A percentile compares a stretch with the other conserved stretches of the same genome.
Conservation (phyloP, 2,888 invertebrate species). For the Tridacna gigas region DNA sequence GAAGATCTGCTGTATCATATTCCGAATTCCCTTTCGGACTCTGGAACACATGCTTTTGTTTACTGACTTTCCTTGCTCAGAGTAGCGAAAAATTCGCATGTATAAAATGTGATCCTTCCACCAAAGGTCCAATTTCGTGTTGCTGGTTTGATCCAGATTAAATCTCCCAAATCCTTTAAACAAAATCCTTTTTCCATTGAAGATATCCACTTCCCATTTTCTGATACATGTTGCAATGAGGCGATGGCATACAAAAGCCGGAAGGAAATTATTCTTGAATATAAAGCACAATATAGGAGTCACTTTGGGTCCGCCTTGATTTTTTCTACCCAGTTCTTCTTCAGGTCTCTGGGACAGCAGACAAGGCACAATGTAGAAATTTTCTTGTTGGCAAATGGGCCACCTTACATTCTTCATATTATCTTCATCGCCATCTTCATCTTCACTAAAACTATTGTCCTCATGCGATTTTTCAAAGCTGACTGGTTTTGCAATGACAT, state of each 20-base stretch:
- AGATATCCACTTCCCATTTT: background rate
- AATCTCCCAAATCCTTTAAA: background rate
- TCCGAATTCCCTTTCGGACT: background rate
- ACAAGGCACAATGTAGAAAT: background rate
- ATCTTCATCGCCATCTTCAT: too few species aligned
- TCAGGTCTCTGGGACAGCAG: background rate
- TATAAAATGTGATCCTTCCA: background rate
- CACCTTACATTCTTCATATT: too few species aligned
- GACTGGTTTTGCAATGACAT: constrained; percentile 23
- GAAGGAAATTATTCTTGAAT: background rate
- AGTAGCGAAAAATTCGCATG: background rate
- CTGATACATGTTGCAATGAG: background rate
- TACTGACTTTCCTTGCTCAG: background rate
- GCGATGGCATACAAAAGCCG: background rate
- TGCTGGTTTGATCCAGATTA: background rate
- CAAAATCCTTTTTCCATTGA: background rate
- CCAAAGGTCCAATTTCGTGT: background rate
- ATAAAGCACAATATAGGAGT: background rate
- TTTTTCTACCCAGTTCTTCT: background rate
- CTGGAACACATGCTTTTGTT: background rate
- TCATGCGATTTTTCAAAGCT: background rate
- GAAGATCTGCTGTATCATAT: background rate
- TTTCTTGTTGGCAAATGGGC: background rate
- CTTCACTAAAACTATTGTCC: too few species aligned
- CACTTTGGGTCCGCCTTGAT: background rate